Base-by-base conservation (phyloP, 64 coral and sea anemone genomes). In the Stylophora pistillata region DNA sequence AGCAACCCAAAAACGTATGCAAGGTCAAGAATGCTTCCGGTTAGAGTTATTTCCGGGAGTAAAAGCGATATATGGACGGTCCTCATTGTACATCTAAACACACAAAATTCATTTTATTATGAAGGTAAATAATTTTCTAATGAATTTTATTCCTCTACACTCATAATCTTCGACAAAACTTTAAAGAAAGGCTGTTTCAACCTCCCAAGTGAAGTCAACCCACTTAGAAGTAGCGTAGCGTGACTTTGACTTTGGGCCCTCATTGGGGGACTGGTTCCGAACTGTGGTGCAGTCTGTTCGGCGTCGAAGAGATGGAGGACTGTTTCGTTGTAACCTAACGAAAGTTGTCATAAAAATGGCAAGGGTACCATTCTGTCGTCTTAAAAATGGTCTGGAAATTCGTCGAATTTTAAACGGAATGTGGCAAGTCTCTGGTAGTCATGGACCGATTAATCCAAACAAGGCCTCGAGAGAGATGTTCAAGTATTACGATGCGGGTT, bases 341-440 rank as follows among this genome's bases (percentile, higher is more conserved):
- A 4, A 64, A 9, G 20, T 17, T 23, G 30, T 30, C 7, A 63
- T 65, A n/a, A 65, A 47, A 47, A 95, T 95, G 94, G 33, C 78
- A 34, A 74, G 55, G 23, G 76, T 96, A 26, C 87, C 95, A 9
- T 77, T 58, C 2, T 90, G 84, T 76, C 87, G 87, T 16, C 76
- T 96, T 23, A 81, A 84, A 70, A 93, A 93, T 90, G 95, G 95
- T 17, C 77, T 96, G 41, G 68, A 86, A 84, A 89, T 96, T 59
- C 85, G 90, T 28, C 87, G 95, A 7, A 93, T 96, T 60, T 72
- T 90, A 17, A 96, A 96, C 56, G 95, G 95, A 59, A 96, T 96
- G 95, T 96, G 95, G 95, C 95, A 96, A 81, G 91, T 96, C 18
- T 96, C 91, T 68, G 91, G 95, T 54, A 32, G 87, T 15, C 95